Percentiles rank a stretch among this genome's conserved stretches.
These are phyloP conservation scores for Uloborus diversus DNA, from an alignment of 1,140 invertebrate species.

Conservation along the genomic window DNA sequence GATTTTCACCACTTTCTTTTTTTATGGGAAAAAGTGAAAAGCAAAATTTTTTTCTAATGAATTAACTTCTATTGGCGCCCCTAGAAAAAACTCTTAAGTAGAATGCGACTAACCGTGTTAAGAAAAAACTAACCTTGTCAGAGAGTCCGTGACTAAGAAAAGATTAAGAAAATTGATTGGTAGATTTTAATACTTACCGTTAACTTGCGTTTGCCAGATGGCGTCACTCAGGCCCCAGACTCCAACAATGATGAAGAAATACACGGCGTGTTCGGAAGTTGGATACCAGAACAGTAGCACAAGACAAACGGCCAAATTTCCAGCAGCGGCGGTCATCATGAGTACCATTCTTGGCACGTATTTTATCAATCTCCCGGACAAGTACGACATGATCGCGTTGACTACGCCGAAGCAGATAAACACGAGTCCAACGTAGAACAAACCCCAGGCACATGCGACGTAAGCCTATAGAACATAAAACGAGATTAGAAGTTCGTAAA, in stretches of 20 bases:
- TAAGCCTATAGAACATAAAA: constrained; percentile 86
- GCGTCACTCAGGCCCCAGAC: constrained; percentile 97
- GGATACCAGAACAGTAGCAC: constrained; percentile 87
- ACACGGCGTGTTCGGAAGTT: constrained; percentile 77
- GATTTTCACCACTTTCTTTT: too few species aligned
- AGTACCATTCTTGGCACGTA: constrained; percentile 88
- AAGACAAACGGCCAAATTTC: constrained; percentile 79
- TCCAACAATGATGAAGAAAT: constrained; percentile 91
- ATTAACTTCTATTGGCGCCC: too few species aligned
- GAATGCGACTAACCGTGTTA: too few species aligned
- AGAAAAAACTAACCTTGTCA: too few species aligned
- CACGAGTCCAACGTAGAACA: constrained; percentile 90
- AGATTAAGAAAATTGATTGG: too few species aligned
- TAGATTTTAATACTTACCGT: constrained; percentile 87
- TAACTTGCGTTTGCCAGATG: constrained; percentile 98
- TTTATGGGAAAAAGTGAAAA: too few species aligned
- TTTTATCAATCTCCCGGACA: constrained; percentile 92
- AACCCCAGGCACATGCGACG: constrained; percentile 89
- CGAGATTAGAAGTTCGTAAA: too few species aligned
- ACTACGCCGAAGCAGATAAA: constrained; percentile 95
- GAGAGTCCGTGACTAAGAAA: too few species aligned
- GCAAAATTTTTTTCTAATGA: too few species aligned
- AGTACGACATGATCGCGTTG: constrained; percentile 86
- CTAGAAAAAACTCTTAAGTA: too few species aligned
- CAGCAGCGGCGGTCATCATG: constrained; percentile 78